Conservation (phyloP, 2,797 vertebrate species). For the Amblyraja radiata region DNA sequence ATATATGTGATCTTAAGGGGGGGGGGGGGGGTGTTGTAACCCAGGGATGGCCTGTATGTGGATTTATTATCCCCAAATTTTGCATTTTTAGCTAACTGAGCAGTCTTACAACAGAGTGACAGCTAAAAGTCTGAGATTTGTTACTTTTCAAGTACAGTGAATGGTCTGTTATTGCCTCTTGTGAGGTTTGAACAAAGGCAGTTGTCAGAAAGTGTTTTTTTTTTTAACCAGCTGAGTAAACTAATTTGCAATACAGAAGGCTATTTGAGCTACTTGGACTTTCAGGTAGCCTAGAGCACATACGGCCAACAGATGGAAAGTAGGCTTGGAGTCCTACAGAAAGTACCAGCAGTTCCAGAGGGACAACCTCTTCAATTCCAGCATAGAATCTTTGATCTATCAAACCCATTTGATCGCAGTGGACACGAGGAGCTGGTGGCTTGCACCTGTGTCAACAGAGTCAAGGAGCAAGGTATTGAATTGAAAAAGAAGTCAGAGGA, state of each 20-base stretch:
- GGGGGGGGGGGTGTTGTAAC: no score
- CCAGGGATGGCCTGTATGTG: not conserved
- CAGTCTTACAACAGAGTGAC: not conserved
- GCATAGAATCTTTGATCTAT: conserved; percentile 88
- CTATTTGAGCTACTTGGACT: conserved; percentile 54
- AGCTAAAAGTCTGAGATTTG: not conserved
- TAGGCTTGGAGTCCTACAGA: conserved; percentile 69
- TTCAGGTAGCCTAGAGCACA: conserved; percentile 65
- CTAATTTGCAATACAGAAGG: conserved; percentile 44
- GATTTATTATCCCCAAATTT: conserved; percentile 5
- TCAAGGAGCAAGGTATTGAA: conserved; percentile 53
- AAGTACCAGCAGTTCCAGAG: conserved; percentile 70
- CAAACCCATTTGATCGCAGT: conserved; percentile 65
- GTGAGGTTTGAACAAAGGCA: conserved; percentile 70
- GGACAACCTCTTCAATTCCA: conserved; percentile 75
- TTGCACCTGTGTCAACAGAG: conserved; percentile 97
- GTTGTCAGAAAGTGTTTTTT: conserved; percentile 47
- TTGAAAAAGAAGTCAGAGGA: not conserved
- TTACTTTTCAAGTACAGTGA: conserved; percentile 2
- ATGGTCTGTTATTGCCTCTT: conserved; percentile 40
- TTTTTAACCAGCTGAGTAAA: conserved; percentile 69
- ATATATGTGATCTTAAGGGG: no score
- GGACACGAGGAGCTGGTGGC: conserved; percentile 71
- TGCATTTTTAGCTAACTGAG: conserved; percentile 16
- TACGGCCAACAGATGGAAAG: conserved; percentile 89